Evolutionary conservation across 2,113 vertebrate genomes (phyloP).

Genomic region (Harpagus bidentatus): DNA sequence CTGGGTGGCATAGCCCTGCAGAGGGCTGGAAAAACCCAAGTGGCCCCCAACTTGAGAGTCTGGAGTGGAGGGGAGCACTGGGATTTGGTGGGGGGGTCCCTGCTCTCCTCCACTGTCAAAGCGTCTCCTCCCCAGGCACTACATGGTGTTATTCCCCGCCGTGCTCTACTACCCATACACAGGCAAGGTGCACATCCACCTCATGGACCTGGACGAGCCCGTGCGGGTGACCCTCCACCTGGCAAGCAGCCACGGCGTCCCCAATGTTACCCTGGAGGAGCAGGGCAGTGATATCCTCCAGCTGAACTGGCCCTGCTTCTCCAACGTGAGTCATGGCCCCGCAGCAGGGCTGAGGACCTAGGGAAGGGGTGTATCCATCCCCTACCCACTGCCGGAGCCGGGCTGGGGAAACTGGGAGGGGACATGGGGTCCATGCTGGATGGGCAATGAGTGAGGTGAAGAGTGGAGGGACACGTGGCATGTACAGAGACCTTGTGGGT

Average conservation of each 20-base stretch:
- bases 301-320: not conserved
- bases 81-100: not conserved
- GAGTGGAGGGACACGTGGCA: not conserved
- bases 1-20: not conserved
- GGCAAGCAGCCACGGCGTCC: accelerated
- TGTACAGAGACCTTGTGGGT: not conserved
- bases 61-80: not conserved
- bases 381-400: not conserved
- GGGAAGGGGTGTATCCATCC: not conserved
- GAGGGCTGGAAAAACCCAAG: not conserved
- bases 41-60: accelerated
- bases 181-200: not conserved
- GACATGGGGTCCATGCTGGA: not conserved
- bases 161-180: not conserved
- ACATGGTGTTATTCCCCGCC: not conserved
- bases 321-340: not conserved
- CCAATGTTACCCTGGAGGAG: not conserved
- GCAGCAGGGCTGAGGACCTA: accelerated
- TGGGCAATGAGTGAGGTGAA: not conserved
- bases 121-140: not conserved
- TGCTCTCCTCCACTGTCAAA: not conserved
- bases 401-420: not conserved
- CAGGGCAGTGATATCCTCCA: not conserved
- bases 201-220: not conserved
- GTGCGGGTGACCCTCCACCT: not conserved